phyloP scores from a whole-genome alignment of 1,140 invertebrate species.

The Drosophila dunni region DNA sequence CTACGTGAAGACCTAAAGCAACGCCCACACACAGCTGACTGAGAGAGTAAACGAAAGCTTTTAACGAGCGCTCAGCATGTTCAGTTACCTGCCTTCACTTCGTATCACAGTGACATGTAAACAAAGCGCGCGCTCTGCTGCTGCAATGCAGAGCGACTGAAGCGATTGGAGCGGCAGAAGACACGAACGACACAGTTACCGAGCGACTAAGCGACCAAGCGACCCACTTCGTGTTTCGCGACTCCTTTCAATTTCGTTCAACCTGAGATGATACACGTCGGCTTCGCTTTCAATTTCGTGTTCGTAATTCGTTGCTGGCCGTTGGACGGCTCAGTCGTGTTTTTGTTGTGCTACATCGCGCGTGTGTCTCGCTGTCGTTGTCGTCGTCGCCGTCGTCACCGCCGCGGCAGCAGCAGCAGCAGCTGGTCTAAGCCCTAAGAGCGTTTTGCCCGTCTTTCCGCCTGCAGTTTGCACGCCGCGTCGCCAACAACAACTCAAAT shows the following conservation, averaged over 20 bases:
- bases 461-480: slow-evolving; percentile 64
- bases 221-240: slow-evolving; percentile 63
- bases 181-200: slow-evolving; percentile 29
- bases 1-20: slow-evolving; percentile 21
- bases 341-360: slow-evolving; percentile 77
- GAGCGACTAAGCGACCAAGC: slow-evolving; percentile 29
- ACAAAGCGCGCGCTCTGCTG: slow-evolving; percentile 47
- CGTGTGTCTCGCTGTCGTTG: slow-evolving; percentile 69
- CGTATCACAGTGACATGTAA: slow-evolving; percentile 41
- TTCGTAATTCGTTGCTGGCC: slow-evolving; percentile 74
- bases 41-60: slow-evolving; percentile 28
- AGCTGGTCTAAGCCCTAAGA: slow-evolving; percentile 47
- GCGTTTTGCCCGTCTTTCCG: slow-evolving; percentile 32
- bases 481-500: slow-evolving; percentile 23
- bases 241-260: slow-evolving; percentile 79
- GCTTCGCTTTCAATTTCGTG: slow-evolving; percentile 75
- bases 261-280: slow-evolving; percentile 46
- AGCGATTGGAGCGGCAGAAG: not conserved
- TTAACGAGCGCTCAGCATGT: slow-evolving; percentile 23
- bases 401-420: slow-evolving; percentile 46
- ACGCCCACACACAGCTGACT: slow-evolving; percentile 52
- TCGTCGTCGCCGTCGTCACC: slow-evolving; percentile 43
- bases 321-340: slow-evolving; percentile 81
- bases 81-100: slow-evolving; percentile 29
- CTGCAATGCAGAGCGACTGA: slow-evolving; percentile 62